These are phyloP conservation scores for Saguinus imperator DNA, from an alignment of 2,113 vertebrate species.

Conservation along the genomic window DNA sequence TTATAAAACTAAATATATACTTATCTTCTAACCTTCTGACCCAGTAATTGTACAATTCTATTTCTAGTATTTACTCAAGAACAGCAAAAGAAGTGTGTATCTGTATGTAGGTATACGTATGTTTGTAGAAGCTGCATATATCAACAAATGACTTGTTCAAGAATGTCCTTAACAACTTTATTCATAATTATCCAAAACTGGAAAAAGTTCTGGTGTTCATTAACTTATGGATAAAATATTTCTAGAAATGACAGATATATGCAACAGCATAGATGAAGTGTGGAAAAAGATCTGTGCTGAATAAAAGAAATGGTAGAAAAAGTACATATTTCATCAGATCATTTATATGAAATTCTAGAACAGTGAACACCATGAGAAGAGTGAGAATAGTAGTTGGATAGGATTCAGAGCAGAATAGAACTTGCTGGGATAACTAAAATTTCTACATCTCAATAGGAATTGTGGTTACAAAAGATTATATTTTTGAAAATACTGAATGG, in stretches of 20 bases:
- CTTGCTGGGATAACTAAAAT: background rate
- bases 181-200: background rate
- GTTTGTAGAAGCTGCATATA: background rate
- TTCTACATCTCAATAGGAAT: background rate
- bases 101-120: background rate
- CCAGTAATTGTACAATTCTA: background rate
- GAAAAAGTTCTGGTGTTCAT: background rate
- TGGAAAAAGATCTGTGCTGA: background rate
- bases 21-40: background rate
- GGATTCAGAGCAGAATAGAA: background rate
- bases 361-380: background rate
- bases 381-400: background rate
- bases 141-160: background rate
- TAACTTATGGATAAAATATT: background rate
- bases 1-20: background rate
- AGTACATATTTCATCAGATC: background rate
- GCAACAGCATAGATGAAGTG: background rate
- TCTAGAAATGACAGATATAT: background rate
- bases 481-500: background rate
- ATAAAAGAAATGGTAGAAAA: background rate
- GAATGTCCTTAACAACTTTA: background rate
- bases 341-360: background rate
- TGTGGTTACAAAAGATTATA: background rate
- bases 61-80: background rate
- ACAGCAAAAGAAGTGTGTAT: background rate